Conservation (phyloP, 2,113 vertebrate species). For the Mobula birostris region DNA sequence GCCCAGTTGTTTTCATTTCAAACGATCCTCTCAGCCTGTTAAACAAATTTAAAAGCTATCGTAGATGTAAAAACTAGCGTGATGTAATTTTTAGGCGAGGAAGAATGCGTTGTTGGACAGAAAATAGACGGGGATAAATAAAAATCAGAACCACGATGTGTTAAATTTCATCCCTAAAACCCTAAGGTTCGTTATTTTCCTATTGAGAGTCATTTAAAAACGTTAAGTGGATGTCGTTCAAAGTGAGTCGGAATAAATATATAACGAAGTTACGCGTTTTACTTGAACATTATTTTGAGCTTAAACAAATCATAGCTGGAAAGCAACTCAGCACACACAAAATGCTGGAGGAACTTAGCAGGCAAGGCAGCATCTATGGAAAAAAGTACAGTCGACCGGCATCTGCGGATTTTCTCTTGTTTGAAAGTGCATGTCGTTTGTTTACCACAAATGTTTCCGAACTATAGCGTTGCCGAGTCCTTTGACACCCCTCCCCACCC, state of each 20-base stretch:
- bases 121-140: neutral
- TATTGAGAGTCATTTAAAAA: neutral
- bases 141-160: neutral
- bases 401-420: too few relatives aligned
- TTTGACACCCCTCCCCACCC: neutral
- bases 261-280: neutral
- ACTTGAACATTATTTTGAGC: neutral
- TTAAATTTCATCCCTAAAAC: neutral
- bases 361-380: too few relatives aligned
- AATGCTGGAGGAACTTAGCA: too few relatives aligned
- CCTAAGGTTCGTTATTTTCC: neutral
- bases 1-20: neutral
- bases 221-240: neutral
- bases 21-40: neutral
- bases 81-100: too few relatives aligned
- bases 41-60: neutral
- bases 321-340: neutral
- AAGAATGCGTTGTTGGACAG: neutral
- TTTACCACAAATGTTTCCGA: neutral
- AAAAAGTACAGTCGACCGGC: too few relatives aligned
- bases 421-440: neutral
- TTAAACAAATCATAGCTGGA: neutral
- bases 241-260: neutral
- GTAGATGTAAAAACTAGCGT: neutral
- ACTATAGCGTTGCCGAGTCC: neutral